Base-by-base conservation (phyloP, 1,140 invertebrate genomes). In the Drosophila funebris region DNA sequence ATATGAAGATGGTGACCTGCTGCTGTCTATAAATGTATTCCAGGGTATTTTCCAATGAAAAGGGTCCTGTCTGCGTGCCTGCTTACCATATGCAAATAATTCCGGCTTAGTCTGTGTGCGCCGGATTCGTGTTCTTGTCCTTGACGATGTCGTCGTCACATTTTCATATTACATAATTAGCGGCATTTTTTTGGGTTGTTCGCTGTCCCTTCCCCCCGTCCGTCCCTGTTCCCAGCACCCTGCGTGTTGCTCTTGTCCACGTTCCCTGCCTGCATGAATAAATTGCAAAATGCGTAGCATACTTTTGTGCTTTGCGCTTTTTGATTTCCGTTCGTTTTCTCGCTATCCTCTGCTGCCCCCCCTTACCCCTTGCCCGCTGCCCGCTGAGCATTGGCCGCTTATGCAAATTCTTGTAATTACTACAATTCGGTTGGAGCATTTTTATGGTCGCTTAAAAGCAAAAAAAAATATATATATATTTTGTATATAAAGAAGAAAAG, bases 111-210 rank as follows among this genome's bases (percentile, higher is more conserved):
- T 71, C 50, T 52, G 27, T n/a, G 16, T 33, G 27, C 20, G 14
- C 48, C 36, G 33, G 37, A 62, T 57, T 70, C 62, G 29, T 67
- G 69, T 67, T 44, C 62, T 71, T 37, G 57, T 62, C 66, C 57
- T 37, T 69, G 57, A 37, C 53, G 66, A 31, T 24, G 43, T 41
- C 74, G 78, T 85, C 82, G 73, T 87, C 81, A 71, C 74, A 87
- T 84, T 87, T 87, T 88, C 83, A 88, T 87, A 87, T 87, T 88
- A 87, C 83, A 87, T 87, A 87, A 87, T 87, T 87, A 87, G 83
- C 83, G 74, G 60, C 68, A 57, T 69, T 52, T 56, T 48, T 52
- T 52, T 33, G 8, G 68, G 53, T 20, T 69, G n/a, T n/a, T n/a
- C n/a, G n/a, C n/a, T 27, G 76, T 61, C 41, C 43, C 64, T 14